These are phyloP conservation scores for Aethes cnicana DNA, from an alignment of 2,888 invertebrate genomes.

Conservation along the genomic window DNA sequence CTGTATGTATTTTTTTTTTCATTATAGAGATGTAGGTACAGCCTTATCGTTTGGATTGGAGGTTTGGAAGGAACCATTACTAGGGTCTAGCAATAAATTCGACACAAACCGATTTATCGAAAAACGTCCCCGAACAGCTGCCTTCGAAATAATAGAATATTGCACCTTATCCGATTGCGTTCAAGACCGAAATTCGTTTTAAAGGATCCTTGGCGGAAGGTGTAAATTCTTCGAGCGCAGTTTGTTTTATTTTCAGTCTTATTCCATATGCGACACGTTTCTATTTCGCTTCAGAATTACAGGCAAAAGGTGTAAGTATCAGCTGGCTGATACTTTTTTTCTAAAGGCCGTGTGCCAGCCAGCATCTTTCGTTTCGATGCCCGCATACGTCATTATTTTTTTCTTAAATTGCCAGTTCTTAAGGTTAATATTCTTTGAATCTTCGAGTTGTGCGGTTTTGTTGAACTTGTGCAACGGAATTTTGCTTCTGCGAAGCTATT, in stretches of 20 bases:
- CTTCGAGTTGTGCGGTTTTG: constrained; percentile 20
- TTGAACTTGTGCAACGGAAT: constrained; percentile 26
- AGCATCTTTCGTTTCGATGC: constrained; percentile 18
- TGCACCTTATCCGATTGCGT: not conserved
- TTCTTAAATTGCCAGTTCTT: constrained; percentile 17
- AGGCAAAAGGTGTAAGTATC: constrained; percentile 24
- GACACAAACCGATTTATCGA: constrained; percentile 9
- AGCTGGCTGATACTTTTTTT: constrained; percentile 31
- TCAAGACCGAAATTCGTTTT: constrained; percentile 3
- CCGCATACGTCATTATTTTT: constrained; percentile 9
- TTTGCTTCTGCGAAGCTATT: constrained; percentile 13
- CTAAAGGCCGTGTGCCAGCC: constrained; percentile 14
- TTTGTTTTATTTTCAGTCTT: constrained; percentile 4
- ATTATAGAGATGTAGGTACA: no score
- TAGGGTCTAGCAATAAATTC: constrained; percentile 19
- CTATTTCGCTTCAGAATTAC: not conserved
- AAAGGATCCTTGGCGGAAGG: constrained; percentile 1
- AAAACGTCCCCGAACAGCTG: constrained; percentile 10
- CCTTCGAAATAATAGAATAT: not conserved
- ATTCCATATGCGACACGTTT: constrained; percentile 7
- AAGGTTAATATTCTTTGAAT: constrained; percentile 6
- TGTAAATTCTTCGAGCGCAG: not conserved
- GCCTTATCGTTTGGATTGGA: no score
- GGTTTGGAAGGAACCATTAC: no score
- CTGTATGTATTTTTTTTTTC: no score